Evolutionary conservation across 2,797 vertebrate genomes (phyloP).

Genomic region (Sparus aurata): DNA sequence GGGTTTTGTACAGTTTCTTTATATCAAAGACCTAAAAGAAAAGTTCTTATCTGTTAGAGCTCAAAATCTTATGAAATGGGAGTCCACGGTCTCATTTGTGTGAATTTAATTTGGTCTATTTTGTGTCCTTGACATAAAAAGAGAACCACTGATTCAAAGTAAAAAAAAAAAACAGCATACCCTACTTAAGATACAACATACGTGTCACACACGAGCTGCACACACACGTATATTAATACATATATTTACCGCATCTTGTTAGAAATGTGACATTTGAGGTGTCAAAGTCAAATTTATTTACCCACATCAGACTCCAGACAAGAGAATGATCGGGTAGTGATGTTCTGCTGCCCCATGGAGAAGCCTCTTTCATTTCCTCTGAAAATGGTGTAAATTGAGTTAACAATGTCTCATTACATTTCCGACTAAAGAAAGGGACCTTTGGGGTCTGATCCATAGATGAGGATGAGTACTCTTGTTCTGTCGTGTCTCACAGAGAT

Average conservation of each 20-base stretch:
- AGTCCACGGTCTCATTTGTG: too few relatives aligned
- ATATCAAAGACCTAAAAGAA: too few relatives aligned
- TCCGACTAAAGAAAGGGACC: slow-evolving; percentile 80
- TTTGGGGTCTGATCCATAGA: slow-evolving; percentile 82
- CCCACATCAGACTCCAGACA: slow-evolving; percentile 49
- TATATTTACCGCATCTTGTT: slow-evolving; percentile 23
- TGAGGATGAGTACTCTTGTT: slow-evolving; percentile 84
- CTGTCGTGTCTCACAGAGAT: slow-evolving; percentile 80
- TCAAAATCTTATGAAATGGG: too few relatives aligned
- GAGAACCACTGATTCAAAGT: too few relatives aligned
- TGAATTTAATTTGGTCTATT: too few relatives aligned
- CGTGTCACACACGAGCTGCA: too few relatives aligned
- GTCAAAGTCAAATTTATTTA: slow-evolving; percentile 59
- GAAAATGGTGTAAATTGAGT: slow-evolving; percentile 83
- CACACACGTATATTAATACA: not conserved
- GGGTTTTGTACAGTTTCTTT: too few relatives aligned
- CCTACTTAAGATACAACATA: too few relatives aligned
- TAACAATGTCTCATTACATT: slow-evolving; percentile 86
- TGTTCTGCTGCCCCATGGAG: slow-evolving; percentile 43
- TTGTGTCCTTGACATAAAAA: too few relatives aligned
- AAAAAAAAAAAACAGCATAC: too few relatives aligned
- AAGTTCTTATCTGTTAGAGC: too few relatives aligned
- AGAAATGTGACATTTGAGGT: slow-evolving; percentile 57
- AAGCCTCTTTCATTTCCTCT: slow-evolving; percentile 70
- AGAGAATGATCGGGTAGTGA: slow-evolving; percentile 64